These are phyloP conservation scores for Drosophila atroscutellata DNA, from an alignment of 2,888 invertebrate species.

Conservation along the genomic window DNA sequence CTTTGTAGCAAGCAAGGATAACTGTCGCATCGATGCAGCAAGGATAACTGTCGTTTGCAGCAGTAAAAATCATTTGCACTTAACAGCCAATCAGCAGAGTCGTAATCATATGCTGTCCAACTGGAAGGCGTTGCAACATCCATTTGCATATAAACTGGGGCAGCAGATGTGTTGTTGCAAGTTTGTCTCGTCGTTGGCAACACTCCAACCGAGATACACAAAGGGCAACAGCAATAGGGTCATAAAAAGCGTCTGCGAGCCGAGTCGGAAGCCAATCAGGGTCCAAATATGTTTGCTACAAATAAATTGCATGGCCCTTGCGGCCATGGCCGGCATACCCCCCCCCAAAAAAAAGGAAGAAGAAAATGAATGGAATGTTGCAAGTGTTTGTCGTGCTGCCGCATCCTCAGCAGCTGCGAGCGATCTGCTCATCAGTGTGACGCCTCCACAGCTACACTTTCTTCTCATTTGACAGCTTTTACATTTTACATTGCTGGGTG, in stretches of 20 bases:
- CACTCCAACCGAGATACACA: slow-evolving; percentile 44
- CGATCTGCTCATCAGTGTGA: slow-evolving; percentile 43
- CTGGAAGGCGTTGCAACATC: slow-evolving; percentile 15
- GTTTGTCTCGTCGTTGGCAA: slow-evolving; percentile 25
- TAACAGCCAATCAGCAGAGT: slow-evolving; percentile 61
- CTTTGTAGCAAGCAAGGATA: slow-evolving; percentile 11
- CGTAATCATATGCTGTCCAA: slow-evolving; percentile 35
- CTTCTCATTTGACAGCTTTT: slow-evolving; percentile 43
- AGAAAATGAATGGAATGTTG: slow-evolving; percentile 7
- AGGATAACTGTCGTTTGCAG: slow-evolving; percentile 19
- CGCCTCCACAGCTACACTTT: background rate
- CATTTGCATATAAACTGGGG: slow-evolving; percentile 28
- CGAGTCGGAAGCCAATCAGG: slow-evolving; percentile 61
- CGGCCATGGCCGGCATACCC: slow-evolving; percentile 34
- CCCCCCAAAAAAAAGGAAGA: background rate
- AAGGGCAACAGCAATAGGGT: slow-evolving; percentile 1
- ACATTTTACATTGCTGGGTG: slow-evolving; percentile 71
- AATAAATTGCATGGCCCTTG: slow-evolving; percentile 71
- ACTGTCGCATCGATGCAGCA: slow-evolving; percentile 15
- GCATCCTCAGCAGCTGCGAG: slow-evolving; percentile 24
- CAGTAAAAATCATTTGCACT: slow-evolving; percentile 53
- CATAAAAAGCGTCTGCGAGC: slow-evolving; percentile 46
- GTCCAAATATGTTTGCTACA: slow-evolving; percentile 70
- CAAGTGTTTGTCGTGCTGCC: slow-evolving; percentile 29
- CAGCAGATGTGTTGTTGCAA: slow-evolving; percentile 6